Base-by-base conservation (phyloP, 2,113 vertebrate genomes). In the Pogona vitticeps region DNA sequence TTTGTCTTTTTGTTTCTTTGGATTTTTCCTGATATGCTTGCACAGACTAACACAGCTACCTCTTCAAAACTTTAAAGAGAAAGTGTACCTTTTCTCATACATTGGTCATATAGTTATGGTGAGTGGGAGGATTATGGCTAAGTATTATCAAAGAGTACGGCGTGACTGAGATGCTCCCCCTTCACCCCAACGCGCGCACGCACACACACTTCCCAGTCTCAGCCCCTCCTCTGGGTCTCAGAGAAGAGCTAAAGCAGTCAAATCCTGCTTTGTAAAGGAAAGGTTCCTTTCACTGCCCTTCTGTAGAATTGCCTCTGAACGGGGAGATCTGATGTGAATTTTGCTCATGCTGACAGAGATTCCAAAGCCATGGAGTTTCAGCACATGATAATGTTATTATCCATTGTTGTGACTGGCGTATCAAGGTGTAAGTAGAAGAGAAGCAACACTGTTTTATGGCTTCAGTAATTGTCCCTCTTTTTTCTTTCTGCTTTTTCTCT, bases 371-470 rank as follows among this genome's bases (percentile, higher is more conserved):
- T 83, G 82, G 82, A 61, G 36, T 26, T 75, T 1, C 82, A 6
- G 56, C 82, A 28, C 58, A 6, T 17, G 13, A 42, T 73, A 26
- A 3, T 75, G 40, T 73, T 83, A 17, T 21, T 83, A 31, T 73
- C 70, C 56, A n/a, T 18, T 28, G 31, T 83, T 20, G 56, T 12
- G 18, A 56, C 12, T 40, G 7, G 70, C 23, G 6, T 75, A 26
- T 40, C 70, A 28, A 72, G 28, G 26, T 26, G 82, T 83, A 83
- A 83, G 82, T 83, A 83, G 33, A 38, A 83, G 56, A 18, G 40
- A 31, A 12, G n/a, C 9, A 58, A 61, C 21, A 2, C 52, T 17
- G 52, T 31, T 28, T 38, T 15, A 71, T 46, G 21, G 72, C 2
- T 73, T 31, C 20, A 20, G 23, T 59, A 72, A 20, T 15, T 42